Conservation (phyloP, 2,888 invertebrate genomes). For the Aradus depressus region DNA sequence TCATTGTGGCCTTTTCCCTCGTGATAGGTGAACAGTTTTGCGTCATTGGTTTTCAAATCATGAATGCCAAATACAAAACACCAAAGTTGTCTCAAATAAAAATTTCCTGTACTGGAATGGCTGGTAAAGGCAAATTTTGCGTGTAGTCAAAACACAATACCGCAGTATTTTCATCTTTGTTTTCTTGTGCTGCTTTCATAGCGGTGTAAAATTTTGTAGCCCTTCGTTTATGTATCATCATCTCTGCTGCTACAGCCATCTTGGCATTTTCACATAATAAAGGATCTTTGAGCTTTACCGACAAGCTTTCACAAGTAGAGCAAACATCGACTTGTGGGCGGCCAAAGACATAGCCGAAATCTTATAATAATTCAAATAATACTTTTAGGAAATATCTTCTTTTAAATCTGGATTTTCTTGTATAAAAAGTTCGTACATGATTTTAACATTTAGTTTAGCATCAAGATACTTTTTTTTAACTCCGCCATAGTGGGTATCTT, state of each 20-base stretch:
- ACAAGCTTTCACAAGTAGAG: conserved; percentile 27
- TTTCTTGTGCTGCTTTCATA: conserved; percentile 17
- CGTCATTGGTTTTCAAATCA: conserved; percentile 26
- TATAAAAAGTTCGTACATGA: conserved; percentile 30
- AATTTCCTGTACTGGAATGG: no score
- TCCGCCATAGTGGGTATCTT: conserved; percentile 28
- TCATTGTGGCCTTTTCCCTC: conserved; percentile 25
- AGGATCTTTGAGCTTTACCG: conserved; percentile 25
- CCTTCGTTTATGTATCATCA: conserved; percentile 26
- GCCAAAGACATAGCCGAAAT: conserved; percentile 30
- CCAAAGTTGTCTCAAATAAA: conserved; percentile 31
- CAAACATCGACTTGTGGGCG: conserved; percentile 30
- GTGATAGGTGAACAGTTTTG: conserved; percentile 26
- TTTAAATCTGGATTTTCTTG: conserved; percentile 27
- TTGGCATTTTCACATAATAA: conserved; percentile 26
- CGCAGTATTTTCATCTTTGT: conserved; percentile 21
- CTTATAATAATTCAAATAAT: conserved; percentile 29
- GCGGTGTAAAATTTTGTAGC: conserved; percentile 29
- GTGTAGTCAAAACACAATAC: conserved; percentile 25
- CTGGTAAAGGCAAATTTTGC: conserved; percentile 17
- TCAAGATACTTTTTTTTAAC: conserved; percentile 28
- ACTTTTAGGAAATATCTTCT: conserved; percentile 29
- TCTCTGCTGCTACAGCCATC: conserved; percentile 26
- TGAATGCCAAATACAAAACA: conserved; percentile 26
- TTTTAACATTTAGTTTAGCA: conserved; percentile 29